Evolutionary conservation across 2,797 vertebrate genomes (phyloP).

Genomic region (Poecilia wingei): DNA sequence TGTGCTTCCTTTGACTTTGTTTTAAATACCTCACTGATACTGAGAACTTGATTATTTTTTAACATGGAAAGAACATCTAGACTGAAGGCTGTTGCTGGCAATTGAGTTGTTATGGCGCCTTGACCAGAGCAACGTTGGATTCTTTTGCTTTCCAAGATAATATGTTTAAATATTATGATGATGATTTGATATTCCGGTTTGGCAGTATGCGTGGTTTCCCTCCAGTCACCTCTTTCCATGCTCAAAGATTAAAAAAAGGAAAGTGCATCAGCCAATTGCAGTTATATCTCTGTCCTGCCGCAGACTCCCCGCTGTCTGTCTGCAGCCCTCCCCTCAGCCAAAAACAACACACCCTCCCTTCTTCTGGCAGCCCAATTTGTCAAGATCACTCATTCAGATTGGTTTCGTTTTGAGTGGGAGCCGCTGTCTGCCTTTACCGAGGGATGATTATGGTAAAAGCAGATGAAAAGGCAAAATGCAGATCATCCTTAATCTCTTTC

Average conservation of each 20-base stretch:
- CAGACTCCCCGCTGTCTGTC: constrained; percentile 65
- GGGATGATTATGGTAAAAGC: constrained; percentile 58
- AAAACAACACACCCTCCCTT: constrained; percentile 49
- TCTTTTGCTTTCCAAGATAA: not conserved
- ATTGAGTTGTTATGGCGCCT: not conserved
- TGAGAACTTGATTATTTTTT: not conserved
- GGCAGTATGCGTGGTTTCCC: constrained; percentile 32
- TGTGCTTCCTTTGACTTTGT: not conserved
- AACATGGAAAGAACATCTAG: not conserved
- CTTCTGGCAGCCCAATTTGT: constrained; percentile 72
- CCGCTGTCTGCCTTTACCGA: constrained; percentile 51
- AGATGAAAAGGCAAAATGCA: constrained; percentile 77
- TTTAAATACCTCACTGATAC: not conserved
- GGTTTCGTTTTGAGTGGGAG: constrained; percentile 64
- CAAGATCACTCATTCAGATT: constrained; percentile 80
- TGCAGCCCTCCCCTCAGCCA: constrained; percentile 60
- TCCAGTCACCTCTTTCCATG: constrained; percentile 44
- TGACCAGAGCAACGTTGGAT: not conserved
- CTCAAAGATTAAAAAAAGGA: constrained; percentile 63
- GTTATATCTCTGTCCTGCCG: constrained; percentile 74
- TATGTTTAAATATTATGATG: not conserved
- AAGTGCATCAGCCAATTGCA: constrained; percentile 74
- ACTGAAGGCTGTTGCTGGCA: not conserved
- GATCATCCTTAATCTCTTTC: constrained; percentile 79
- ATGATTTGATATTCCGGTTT: constrained; percentile 39